These are phyloP conservation scores for Morpho achilles DNA, from an alignment of 2,888 invertebrate species.

Conservation along the genomic window DNA sequence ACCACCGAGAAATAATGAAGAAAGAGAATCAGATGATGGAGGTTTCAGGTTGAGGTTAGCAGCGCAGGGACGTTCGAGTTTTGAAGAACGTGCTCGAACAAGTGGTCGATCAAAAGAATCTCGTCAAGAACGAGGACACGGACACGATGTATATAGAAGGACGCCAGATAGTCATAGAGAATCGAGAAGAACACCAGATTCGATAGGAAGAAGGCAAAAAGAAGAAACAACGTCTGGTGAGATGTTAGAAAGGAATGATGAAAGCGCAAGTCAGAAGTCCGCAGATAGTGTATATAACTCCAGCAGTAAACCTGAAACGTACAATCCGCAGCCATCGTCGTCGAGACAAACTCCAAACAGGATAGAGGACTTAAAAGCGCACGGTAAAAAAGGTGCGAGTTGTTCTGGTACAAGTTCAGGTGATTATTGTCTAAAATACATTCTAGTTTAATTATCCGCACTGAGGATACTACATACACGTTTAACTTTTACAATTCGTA, in stretches of 20 bases:
- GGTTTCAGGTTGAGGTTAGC: slow-evolving; percentile 75
- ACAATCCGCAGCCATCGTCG: slow-evolving; percentile 69
- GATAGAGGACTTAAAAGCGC: slow-evolving; percentile 70
- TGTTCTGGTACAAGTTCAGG: slow-evolving; percentile 82
- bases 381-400: slow-evolving; percentile 66
- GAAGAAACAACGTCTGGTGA: slow-evolving; percentile 51
- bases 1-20: slow-evolving; percentile 53
- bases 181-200: slow-evolving; percentile 56
- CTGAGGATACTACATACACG: no score
- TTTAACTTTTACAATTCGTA: no score
- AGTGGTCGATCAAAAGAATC: slow-evolving; percentile 67
- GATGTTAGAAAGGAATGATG: slow-evolving; percentile 53
- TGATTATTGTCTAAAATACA: slow-evolving; percentile 29
- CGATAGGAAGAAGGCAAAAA: slow-evolving; percentile 52
- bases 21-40: slow-evolving; percentile 81
- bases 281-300: slow-evolving; percentile 80
- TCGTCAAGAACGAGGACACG: slow-evolving; percentile 45
- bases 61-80: slow-evolving; percentile 60
- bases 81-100: slow-evolving; percentile 67
- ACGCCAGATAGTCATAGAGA: slow-evolving; percentile 57
- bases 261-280: slow-evolving; percentile 69
- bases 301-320: slow-evolving; percentile 62
- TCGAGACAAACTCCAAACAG: slow-evolving; percentile 67
- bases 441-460: background rate
- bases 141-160: slow-evolving; percentile 58